These are phyloP conservation scores for Pithys albifrons DNA, from an alignment of 2,113 vertebrate species.

Conservation along the genomic window DNA sequence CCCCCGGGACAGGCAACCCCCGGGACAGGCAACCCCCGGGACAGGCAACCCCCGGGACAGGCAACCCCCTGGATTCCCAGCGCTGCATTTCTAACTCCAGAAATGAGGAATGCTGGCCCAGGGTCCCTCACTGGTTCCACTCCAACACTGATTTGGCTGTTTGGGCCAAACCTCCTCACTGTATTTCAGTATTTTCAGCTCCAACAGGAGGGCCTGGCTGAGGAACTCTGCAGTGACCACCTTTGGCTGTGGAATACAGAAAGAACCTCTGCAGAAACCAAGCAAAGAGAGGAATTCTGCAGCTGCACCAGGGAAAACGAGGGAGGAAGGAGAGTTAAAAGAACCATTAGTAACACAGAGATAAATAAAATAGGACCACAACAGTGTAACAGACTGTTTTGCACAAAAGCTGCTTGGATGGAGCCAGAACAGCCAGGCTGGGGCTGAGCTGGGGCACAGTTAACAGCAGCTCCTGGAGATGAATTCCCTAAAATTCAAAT, in stretches of 20 bases:
- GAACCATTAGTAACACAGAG: accelerated
- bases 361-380: neutral
- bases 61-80: neutral
- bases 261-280: neutral
- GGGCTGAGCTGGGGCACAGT: neutral
- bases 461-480: neutral
- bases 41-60: neutral
- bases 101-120: accelerated
- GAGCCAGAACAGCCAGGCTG: neutral
- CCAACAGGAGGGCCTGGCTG: neutral
- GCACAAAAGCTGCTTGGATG: neutral
- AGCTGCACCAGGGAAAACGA: neutral
- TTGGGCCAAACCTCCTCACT: neutral
- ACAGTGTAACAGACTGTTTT: accelerated
- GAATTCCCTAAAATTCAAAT: neutral
- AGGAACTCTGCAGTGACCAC: neutral
- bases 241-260: neutral
- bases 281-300: neutral
- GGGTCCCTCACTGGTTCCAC: neutral
- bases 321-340: accelerated
- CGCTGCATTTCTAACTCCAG: neutral
- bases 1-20: too few relatives aligned
- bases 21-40: too few relatives aligned
- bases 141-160: neutral
- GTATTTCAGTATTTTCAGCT: neutral